These are phyloP conservation scores for Andrena flavipes DNA, from an alignment of 2,888 invertebrate species.

Conservation along the genomic window DNA sequence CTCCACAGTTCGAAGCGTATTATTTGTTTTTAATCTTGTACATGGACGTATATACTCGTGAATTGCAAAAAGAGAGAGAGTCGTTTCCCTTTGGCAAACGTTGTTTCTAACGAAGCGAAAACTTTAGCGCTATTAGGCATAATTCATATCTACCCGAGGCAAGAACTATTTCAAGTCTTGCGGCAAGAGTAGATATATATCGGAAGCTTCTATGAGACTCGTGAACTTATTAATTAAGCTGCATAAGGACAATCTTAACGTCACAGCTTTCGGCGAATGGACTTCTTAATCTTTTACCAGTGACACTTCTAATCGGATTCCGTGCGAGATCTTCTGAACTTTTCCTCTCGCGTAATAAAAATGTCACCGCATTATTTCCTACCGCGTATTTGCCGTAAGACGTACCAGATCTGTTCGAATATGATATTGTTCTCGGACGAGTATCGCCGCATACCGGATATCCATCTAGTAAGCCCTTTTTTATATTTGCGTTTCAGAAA, in stretches of 20 bases:
- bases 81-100: conserved; percentile 41
- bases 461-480: conserved; percentile 67
- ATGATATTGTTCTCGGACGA: conserved; percentile 63
- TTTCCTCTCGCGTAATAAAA: conserved; percentile 63
- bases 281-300: conserved; percentile 63
- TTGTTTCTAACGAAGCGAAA: conserved; percentile 36
- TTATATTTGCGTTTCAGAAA: conserved; percentile 77
- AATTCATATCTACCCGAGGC: conserved; percentile 45
- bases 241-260: conserved; percentile 60
- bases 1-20: conserved; percentile 28
- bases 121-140: conserved; percentile 43
- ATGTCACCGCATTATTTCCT: conserved; percentile 64
- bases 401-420: conserved; percentile 67
- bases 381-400: conserved; percentile 63
- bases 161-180: conserved; percentile 47
- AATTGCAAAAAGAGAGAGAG: conserved; percentile 31
- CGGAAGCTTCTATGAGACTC: conserved; percentile 41
- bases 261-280: conserved; percentile 61
- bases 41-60: conserved; percentile 48
- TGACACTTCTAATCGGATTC: conserved; percentile 56
- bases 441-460: conserved; percentile 49
- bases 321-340: conserved; percentile 65
- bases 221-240: conserved; percentile 44
- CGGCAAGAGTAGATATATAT: conserved; percentile 54
- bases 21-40: conserved; percentile 36